Evolutionary conservation across 2,797 vertebrate species (phyloP).

Genomic region (Bradypodion pumilum): DNA sequence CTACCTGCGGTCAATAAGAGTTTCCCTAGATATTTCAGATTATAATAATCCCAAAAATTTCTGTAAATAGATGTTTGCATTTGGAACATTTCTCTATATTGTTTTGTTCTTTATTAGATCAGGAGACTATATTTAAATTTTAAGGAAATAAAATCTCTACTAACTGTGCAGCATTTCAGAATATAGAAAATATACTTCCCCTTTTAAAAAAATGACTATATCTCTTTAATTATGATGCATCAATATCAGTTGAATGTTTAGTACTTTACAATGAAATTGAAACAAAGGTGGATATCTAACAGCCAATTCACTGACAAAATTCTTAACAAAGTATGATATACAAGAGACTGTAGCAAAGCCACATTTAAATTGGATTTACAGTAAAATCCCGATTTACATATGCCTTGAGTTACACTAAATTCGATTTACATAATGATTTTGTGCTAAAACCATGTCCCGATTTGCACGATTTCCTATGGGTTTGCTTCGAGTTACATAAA

Average conservation of each 20-base stretch:
- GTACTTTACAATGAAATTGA: too few species aligned
- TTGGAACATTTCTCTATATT: constrained; percentile 35
- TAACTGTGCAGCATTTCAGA: background rate
- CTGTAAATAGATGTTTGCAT: constrained; percentile 26
- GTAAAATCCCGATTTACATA: too few species aligned
- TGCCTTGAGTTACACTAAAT: too few species aligned
- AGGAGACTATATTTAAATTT: background rate
- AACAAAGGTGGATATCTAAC: background rate
- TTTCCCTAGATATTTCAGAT: constrained; percentile 43
- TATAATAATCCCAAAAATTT: constrained; percentile 54
- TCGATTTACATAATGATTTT: too few species aligned
- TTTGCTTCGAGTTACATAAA: too few species aligned
- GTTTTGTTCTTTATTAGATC: background rate
- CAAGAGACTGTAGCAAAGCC: too few species aligned
- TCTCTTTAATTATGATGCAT: background rate
- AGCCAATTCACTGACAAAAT: background rate
- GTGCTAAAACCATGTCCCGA: too few species aligned
- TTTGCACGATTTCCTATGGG: too few species aligned
- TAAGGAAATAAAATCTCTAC: background rate
- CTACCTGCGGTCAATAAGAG: background rate
- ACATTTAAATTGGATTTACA: background rate
- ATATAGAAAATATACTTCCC: background rate
- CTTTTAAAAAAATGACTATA: background rate
- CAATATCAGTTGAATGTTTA: too few species aligned
- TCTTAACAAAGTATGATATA: background rate